Percentiles rank a stretch among this genome's conserved stretches.
Evolutionary conservation across 2,888 invertebrate species (phyloP).

Genomic region (Crepidodera aurea): DNA sequence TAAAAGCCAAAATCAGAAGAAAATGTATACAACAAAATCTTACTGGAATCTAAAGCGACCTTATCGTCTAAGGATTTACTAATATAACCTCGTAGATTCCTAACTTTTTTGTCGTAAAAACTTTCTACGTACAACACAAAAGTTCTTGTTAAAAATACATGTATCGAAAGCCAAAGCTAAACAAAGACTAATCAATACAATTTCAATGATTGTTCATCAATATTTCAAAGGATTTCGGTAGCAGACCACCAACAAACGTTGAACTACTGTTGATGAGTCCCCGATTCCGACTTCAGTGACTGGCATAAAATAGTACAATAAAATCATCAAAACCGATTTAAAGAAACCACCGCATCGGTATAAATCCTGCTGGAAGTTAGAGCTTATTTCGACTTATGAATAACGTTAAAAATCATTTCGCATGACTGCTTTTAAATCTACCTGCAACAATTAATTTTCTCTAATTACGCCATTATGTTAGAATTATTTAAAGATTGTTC

Average conservation of each 20-base stretch:
- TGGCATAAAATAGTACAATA: conserved; percentile 20
- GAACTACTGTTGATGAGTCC: conserved; percentile 23
- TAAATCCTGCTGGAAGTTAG: conserved; percentile 15
- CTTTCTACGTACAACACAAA: no score
- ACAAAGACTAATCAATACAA: conserved; percentile 7
- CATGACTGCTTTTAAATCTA: conserved; percentile 18
- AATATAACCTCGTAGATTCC: no score
- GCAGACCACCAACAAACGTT: conserved; percentile 27
- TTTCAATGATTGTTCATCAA: not conserved
- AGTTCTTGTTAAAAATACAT: no score
- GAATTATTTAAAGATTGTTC: not conserved
- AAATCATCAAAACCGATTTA: conserved; percentile 22
- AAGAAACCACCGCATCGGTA: conserved; percentile 24
- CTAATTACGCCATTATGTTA: conserved; percentile 13
- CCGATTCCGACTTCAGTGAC: conserved; percentile 12
- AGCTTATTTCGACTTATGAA: conserved; percentile 13
- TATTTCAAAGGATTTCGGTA: conserved; percentile 18
- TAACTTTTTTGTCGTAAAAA: no score
- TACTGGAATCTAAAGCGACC: no score
- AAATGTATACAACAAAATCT: no score
- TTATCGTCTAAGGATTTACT: no score
- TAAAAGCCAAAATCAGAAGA: no score
- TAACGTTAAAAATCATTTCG: conserved; percentile 14
- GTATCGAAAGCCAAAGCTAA: not conserved
- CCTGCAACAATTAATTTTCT: conserved; percentile 16